Conservation (phyloP, 2,113 vertebrate species). For the Gallinago paraguaiae region DNA sequence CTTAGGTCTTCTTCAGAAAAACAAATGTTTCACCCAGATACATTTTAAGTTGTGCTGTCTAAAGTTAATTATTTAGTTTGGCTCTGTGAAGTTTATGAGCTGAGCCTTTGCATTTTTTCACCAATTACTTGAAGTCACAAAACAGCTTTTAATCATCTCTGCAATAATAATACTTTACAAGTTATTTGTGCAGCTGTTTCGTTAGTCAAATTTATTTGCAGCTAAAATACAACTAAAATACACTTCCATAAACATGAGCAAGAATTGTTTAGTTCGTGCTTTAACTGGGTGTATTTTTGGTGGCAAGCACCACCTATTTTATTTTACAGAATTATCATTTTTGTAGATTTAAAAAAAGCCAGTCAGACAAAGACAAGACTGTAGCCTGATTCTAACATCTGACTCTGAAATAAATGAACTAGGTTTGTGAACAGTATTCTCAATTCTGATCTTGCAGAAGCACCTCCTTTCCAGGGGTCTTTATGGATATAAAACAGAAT, state of each 20-base stretch:
- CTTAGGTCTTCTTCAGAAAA: constrained; percentile 45
- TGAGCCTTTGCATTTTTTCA: constrained; percentile 21
- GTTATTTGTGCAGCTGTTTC: constrained; percentile 69
- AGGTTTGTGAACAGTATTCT: neutral
- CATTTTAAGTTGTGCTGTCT: constrained; percentile 25
- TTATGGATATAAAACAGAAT: neutral
- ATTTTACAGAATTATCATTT: neutral
- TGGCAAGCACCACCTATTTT: neutral
- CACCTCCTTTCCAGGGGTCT: neutral
- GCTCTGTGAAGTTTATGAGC: neutral
- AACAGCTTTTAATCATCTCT: constrained; percentile 53
- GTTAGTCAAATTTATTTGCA: constrained; percentile 43
- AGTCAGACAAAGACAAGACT: neutral
- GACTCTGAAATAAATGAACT: neutral
- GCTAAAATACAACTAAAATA: neutral
- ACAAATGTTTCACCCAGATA: constrained; percentile 8
- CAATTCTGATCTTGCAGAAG: neutral
- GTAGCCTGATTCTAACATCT: neutral
- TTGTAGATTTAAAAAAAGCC: neutral
- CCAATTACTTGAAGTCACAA: constrained; percentile 18
- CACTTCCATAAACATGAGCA: neutral
- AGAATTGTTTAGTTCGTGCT: neutral
- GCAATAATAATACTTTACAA: constrained; percentile 37
- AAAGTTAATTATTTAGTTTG: constrained; percentile 62
- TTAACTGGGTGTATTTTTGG: neutral